Evolutionary conservation across 1,140 invertebrate genomes (phyloP), one percentile per base, ranked within the genome.

Genomic region (Forficula auricularia): DNA sequence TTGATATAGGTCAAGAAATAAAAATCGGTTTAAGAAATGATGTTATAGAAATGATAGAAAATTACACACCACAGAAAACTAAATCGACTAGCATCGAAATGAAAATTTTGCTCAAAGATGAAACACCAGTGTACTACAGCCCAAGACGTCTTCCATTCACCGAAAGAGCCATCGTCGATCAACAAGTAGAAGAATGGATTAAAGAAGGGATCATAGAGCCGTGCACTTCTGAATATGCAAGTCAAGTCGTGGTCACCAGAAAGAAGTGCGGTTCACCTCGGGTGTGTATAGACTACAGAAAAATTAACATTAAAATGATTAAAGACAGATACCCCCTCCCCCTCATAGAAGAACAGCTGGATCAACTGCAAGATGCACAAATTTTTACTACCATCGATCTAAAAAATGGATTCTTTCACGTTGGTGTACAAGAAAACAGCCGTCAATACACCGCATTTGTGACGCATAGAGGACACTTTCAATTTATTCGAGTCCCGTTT

Each of bases 391-490:
- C 48, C 12, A 36, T 65, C 7, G 60, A 62, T 45, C 19, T 61
- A 31, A 52, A 44, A 36, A 50, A 52, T 37, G 60, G 57, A 7
- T 65, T 55, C 46, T 54, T 53, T 41, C 58, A 64, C 37, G 48
- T 63, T 2, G 18, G 36, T 6, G 43, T 62, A 1, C 36, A 51
- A 18, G 48, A 54, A 27, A 14, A 47, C 18, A 47, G 47, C 45
- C 47, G 38, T 33, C 48, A 54, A 12, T 58, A 54, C 38, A 53
- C 47, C 6, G 48, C 58, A 22, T 57, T 60, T 41, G 49, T 56
- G 14, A 51, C 53, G 2, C 38, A 43, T 30, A 8, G 10, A 8
- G 49, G 51, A 3, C 46, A 52, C 19, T 54, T 48, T 32, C 45
- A 55, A 40, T 56, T 48, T 43, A 44, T 33, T n/a, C 34, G 34